phyloP scores from a whole-genome alignment of 2,113 vertebrate species.

The Lamprologus sp. region DNA sequence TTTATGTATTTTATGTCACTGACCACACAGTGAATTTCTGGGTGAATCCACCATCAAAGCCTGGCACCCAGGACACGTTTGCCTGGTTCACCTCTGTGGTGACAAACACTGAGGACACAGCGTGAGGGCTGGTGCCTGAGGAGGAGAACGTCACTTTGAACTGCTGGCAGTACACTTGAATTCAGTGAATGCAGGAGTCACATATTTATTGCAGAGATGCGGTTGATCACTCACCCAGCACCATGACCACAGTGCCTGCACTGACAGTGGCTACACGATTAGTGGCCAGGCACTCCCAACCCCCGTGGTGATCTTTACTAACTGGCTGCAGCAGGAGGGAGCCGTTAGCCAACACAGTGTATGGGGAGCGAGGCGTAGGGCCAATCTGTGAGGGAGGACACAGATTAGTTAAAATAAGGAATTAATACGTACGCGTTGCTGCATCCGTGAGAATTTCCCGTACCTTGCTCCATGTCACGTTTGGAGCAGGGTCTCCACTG shows the following conservation, averaged over 20 bases:
- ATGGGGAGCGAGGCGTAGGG: slow-evolving; percentile 51
- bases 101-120: slow-evolving; percentile 75
- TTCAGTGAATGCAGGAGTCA: neutral
- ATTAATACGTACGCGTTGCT: fast-evolving
- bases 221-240: slow-evolving; percentile 76
- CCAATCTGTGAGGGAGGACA: slow-evolving; percentile 63
- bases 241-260: slow-evolving; percentile 75
- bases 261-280: slow-evolving; percentile 82
- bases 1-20: slow-evolving; percentile 7
- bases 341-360: slow-evolving; percentile 74
- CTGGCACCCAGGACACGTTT: slow-evolving; percentile 88
- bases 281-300: slow-evolving; percentile 84
- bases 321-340: slow-evolving; percentile 82
- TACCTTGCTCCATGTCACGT: slow-evolving; percentile 89
- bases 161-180: neutral
- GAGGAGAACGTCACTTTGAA: neutral
- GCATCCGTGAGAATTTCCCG: neutral
- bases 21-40: slow-evolving; percentile 96
- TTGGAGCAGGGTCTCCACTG: slow-evolving; percentile 78
- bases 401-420: neutral
- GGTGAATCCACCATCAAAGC: slow-evolving; percentile 91
- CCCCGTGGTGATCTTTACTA: slow-evolving; percentile 84
- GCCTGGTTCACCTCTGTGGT: slow-evolving; percentile 74
- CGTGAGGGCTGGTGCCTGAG: slow-evolving; percentile 90
- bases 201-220: neutral